phyloP scores from a whole-genome alignment of 2,888 invertebrate genomes.

The Diabrotica balteata region DNA sequence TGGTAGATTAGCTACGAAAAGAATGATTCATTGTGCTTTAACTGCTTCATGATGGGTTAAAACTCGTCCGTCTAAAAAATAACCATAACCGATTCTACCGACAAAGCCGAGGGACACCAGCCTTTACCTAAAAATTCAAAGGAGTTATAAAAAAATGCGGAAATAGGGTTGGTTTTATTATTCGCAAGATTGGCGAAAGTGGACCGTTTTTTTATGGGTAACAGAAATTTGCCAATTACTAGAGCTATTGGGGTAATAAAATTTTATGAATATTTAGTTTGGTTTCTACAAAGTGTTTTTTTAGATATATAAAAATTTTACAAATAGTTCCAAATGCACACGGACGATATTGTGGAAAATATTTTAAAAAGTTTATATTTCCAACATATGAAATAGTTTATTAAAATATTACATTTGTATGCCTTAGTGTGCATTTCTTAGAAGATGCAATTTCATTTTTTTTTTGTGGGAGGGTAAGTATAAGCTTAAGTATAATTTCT shows the following conservation, averaged over 20 bases:
- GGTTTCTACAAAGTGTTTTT: background rate
- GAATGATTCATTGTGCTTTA: background rate
- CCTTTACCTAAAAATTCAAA: slow-evolving; percentile 4
- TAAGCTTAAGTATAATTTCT: too few species aligned
- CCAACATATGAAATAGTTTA: too few species aligned
- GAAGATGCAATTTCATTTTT: too few species aligned
- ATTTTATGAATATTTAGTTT: background rate
- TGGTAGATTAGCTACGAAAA: slow-evolving; percentile 1
- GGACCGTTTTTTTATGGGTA: background rate
- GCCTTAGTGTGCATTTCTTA: too few species aligned
- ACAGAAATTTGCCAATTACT: background rate
- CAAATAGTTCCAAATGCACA: too few species aligned
- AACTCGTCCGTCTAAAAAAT: slow-evolving; percentile 2
- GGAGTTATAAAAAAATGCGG: slow-evolving; percentile 13
- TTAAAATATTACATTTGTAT: too few species aligned
- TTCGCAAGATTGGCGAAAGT: slow-evolving; percentile 4
- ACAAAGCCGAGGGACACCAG: slow-evolving; percentile 3
- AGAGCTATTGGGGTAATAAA: background rate
- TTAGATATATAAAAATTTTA: background rate
- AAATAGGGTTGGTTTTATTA: slow-evolving; percentile 10
- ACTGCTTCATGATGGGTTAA: slow-evolving; percentile 10
- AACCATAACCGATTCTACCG: slow-evolving; percentile 2
- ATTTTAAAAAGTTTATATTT: too few species aligned
- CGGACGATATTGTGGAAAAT: too few species aligned
- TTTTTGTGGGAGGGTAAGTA: too few species aligned